Conservation (phyloP, 1,140 invertebrate genomes). For the Aphidius ervi region DNA sequence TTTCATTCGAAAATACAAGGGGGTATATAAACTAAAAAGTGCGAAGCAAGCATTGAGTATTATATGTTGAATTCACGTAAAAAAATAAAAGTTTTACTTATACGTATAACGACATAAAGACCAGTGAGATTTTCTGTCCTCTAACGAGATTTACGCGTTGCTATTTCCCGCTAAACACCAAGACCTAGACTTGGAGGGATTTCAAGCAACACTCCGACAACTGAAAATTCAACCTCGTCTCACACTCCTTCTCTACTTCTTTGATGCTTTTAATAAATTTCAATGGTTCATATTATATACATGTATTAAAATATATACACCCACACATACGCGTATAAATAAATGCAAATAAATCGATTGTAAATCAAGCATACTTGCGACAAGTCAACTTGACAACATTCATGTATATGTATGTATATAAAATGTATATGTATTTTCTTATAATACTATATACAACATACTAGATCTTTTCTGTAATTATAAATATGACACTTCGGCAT, state of each 20-base stretch:
- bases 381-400: background rate
- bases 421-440: no score
- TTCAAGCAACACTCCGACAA: conserved; percentile 10
- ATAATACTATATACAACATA: background rate
- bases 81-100: no score
- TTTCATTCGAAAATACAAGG: conserved; percentile 8
- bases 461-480: conserved; percentile 24
- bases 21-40: no score
- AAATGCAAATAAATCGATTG: conserved; percentile 24
- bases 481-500: conserved; percentile 27
- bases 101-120: no score
- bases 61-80: no score
- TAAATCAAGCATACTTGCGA: conserved; percentile 24
- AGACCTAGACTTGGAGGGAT: conserved; percentile 15
- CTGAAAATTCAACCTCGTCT: conserved; percentile 19
- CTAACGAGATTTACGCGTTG: conserved; percentile 26
- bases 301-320: background rate
- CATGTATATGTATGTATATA: no score
- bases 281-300: conserved; percentile 20
- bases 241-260: conserved; percentile 15
- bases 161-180: conserved; percentile 27
- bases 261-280: conserved; percentile 29
- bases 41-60: no score
- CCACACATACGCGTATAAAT: background rate
- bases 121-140: background rate